Base-by-base conservation (phyloP, 1,140 invertebrate genomes). In the Macrotrachela quadricornifera region DNA sequence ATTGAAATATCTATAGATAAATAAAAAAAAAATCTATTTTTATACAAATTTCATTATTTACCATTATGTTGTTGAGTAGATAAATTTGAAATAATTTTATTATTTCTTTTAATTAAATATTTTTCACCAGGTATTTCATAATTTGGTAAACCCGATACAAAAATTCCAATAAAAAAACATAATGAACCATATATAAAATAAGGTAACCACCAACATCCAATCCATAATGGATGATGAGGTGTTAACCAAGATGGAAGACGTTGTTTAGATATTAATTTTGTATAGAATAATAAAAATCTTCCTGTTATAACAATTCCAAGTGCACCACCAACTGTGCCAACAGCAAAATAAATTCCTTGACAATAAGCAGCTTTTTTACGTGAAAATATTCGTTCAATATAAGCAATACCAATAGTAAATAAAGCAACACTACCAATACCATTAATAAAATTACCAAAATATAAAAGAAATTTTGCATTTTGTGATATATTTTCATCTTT, bases 401-500 rank as follows among this genome's bases (percentile, higher is more conserved):
- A 53, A 14, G 51, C 40, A n/a, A 53, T 47, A n/a, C 6, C 51
- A 30, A 43, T 53, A 9, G 51, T 53, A 6, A 46, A 17, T 30
- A 53, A 21, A 12, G 51, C 43, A 13, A 53, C 45, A 37, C 51
- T 53, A 40, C 44, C 46, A 15, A 53, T 47, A 42, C 51, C 51
- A 48, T 46, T 53, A 0, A 53, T 39, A 4, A 53, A 30, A 40
- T 53, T 53, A 1, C 40, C 30, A 30, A 18, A 2, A 40, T 47
- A 53, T 14, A 53, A 53, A 36, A 53, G 11, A 43, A 15, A 21
- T 43, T 53, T 53, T n/a, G 18, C 41, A 15, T 50, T 50, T 10
- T 38, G 2, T 0, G 17, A 12, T 42, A 15, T n/a, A 13, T 21
- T 2, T 30, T 30, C 21, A 8, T 4, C 21, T 30, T 30, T 30